These are phyloP conservation scores for Nansenia antarctica DNA, from an alignment of 2,113 vertebrate genomes.

Conservation along the genomic window DNA sequence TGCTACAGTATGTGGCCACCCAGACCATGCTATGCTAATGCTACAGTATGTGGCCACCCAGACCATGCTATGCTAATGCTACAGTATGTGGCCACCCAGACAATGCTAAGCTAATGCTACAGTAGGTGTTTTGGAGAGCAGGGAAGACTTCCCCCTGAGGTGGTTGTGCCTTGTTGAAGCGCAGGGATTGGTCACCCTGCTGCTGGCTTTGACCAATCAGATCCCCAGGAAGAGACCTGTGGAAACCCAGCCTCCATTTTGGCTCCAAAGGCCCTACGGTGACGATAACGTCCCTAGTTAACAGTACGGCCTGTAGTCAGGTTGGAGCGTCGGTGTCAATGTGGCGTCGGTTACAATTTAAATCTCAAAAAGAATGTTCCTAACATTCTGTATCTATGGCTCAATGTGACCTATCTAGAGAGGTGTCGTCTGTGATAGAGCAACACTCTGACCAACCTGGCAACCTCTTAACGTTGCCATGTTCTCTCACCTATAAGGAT, in stretches of 20 bases:
- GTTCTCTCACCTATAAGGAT: background rate
- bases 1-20: no score
- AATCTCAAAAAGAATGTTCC: conserved; percentile 29
- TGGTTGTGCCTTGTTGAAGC: conserved; percentile 2
- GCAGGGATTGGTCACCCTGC: conserved; percentile 5
- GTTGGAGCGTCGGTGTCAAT: background rate
- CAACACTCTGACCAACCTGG: background rate
- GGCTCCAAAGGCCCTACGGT: conserved; percentile 32
- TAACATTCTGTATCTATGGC: background rate
- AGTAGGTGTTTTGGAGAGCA: no score
- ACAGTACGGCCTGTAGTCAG: no score
- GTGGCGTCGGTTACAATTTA: background rate
- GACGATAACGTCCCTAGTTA: no score
- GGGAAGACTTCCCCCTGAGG: no score
- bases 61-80: no score
- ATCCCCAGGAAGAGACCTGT: background rate
- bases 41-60: no score
- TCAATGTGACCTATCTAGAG: background rate
- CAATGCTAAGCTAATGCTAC: no score
- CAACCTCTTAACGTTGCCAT: background rate
- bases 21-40: no score
- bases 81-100: no score
- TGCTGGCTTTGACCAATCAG: no score
- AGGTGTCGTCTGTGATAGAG: background rate
- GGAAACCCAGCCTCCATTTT: background rate